These are phyloP conservation scores for Drosophila atripex DNA, from an alignment of 2,888 invertebrate genomes.

Conservation along the genomic window DNA sequence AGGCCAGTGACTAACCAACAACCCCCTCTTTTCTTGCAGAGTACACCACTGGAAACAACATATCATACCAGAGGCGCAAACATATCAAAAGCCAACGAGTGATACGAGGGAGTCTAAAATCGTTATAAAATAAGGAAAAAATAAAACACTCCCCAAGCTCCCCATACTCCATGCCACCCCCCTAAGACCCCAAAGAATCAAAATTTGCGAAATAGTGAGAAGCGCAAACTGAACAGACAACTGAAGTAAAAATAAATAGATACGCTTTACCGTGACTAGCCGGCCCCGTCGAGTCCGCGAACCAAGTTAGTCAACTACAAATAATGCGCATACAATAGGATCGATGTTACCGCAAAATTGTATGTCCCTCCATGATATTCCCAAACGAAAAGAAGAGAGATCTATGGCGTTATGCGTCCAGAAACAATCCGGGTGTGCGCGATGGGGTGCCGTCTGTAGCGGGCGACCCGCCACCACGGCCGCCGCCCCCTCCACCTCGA, in stretches of 20 bases:
- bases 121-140: not conserved
- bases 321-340: slow-evolving; percentile 84
- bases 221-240: not conserved
- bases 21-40: slow-evolving; percentile 58
- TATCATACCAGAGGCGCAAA: slow-evolving; percentile 53
- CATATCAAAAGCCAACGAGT: slow-evolving; percentile 60
- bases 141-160: not conserved
- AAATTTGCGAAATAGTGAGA: slow-evolving; percentile 2
- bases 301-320: slow-evolving; percentile 79
- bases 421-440: slow-evolving; percentile 76
- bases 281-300: slow-evolving; percentile 61
- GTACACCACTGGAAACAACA: slow-evolving; percentile 43
- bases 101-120: slow-evolving; percentile 40
- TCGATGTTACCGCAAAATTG: slow-evolving; percentile 84
- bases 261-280: slow-evolving; percentile 46
- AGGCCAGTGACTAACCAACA: slow-evolving; percentile 28
- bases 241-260: slow-evolving; percentile 10
- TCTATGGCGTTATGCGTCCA: slow-evolving; percentile 84
- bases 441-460: slow-evolving; percentile 66
- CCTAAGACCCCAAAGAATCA: slow-evolving; percentile 18
- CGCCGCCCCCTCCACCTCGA: slow-evolving; percentile 80
- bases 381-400: slow-evolving; percentile 83
- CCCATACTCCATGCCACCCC: not conserved
- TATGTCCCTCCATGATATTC: slow-evolving; percentile 84
- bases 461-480: slow-evolving; percentile 81